Base-by-base conservation (phyloP, 2,888 invertebrate genomes). In the Thelaira solivaga region DNA sequence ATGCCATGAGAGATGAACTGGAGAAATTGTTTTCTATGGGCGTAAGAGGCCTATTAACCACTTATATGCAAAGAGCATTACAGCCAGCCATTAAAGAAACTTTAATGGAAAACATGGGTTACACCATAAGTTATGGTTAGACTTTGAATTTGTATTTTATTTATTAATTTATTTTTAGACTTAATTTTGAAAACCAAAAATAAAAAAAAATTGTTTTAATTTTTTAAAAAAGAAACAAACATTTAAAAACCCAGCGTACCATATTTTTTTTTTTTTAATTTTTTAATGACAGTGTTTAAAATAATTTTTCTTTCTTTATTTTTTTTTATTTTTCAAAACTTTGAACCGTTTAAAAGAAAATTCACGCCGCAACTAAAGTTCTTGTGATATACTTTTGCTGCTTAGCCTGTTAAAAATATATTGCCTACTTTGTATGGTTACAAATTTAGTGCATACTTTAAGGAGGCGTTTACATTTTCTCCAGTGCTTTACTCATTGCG, bases 61-160 rank as follows among this genome's bases (percentile, higher is more conserved):
- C 93, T 24, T 95, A 95, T 83, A 94, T 96, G 93, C 95, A 96
- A 86, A 93, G 93, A 81, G 94, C 95, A 83, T 87, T 96, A 55
- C 95, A 96, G 83, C 95, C 95, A 7, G 95, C 95, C 39, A 94
- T 96, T 67, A 95, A 95, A 86, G 95, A 96, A 84, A 95, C 95
- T 0, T 89, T 96, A 29, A 95, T 96, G 95, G 91, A 94, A 80
- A 95, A 95, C 86, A 94, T 96, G 93, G 96, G 96, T 5, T 96
- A 95, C 86, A 95, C 95, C 43, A 92, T 96, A 83, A 95, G 95
- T 69, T 96, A 96, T 86, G 96, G 96, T 76, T 93, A 90, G 88
- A 49, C 13, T 26, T 20, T 7, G 2, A 1, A n/a, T 8, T 16
- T 24, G n/a, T 8, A 1, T 22, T 22, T 13, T 59, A 49, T 47